Conservation (phyloP, 2,113 vertebrate genomes). For the Podarcis raffonei region DNA sequence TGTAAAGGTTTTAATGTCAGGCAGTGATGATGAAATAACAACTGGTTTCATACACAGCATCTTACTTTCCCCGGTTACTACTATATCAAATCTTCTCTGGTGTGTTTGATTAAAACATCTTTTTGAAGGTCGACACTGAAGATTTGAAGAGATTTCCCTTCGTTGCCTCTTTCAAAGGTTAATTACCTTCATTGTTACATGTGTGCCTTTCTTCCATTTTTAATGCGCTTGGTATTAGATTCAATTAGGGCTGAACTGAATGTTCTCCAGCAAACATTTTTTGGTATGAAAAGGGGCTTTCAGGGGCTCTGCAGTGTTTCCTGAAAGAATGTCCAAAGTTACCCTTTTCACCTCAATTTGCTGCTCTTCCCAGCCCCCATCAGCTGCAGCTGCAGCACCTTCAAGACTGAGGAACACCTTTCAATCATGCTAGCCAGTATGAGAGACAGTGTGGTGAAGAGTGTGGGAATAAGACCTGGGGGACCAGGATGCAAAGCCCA, state of each 20-base stretch:
- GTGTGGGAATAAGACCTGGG: too few relatives aligned
- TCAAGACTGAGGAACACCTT: not conserved
- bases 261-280: not conserved
- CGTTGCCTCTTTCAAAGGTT: conserved; percentile 4
- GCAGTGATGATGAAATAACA: not conserved
- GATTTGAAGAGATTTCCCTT: conserved; percentile 11
- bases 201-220: not conserved
- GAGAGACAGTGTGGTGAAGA: not conserved
- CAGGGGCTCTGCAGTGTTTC: not conserved
- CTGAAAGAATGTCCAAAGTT: not conserved
- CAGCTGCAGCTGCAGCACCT: not conserved
- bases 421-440: not conserved
- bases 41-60: not conserved
- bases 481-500: too few relatives aligned
- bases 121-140: conserved; percentile 11
- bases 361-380: not conserved
- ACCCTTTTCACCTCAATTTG: not conserved
- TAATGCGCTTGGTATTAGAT: not conserved
- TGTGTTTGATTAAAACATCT: conserved; percentile 9
- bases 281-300: not conserved
- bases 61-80: not conserved
- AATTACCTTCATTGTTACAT: conserved; percentile 16
- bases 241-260: not conserved
- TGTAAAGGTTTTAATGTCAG: not conserved
- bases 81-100: not conserved